Conservation (phyloP, 2,888 invertebrate species). For the Elgonia sp. region DNA sequence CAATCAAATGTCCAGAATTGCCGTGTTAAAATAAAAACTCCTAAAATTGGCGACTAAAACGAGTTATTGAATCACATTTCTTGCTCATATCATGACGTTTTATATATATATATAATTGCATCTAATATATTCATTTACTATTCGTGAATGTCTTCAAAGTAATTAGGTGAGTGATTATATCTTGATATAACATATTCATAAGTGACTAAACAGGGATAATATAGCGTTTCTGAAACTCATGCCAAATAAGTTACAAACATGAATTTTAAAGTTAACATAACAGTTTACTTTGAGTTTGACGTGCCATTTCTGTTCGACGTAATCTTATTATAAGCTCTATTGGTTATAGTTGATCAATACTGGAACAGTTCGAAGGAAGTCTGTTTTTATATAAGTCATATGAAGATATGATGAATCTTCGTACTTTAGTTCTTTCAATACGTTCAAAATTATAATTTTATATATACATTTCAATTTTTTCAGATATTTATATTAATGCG, state of each 20-base stretch:
- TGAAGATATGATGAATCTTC: neutral
- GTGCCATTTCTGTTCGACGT: conserved; percentile 39
- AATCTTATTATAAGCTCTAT: conserved; percentile 49
- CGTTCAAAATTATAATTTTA: too few species aligned
- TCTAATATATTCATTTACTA: neutral
- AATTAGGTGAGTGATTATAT: neutral
- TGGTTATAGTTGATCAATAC: conserved; percentile 50
- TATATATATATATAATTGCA: neutral
- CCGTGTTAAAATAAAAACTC: too few species aligned
- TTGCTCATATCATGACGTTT: neutral
- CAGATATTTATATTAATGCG: too few species aligned
- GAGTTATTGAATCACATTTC: too few species aligned
- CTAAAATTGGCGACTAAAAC: too few species aligned
- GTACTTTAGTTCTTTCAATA: too few species aligned
- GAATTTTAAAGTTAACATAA: conserved; percentile 40
- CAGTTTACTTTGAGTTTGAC: conserved; percentile 50
- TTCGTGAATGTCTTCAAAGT: neutral
- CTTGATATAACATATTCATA: conserved; percentile 12
- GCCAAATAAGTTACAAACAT: conserved; percentile 30
- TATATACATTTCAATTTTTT: too few species aligned
- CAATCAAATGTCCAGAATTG: too few species aligned
- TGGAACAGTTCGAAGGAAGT: conserved; percentile 9
- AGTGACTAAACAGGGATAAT: conserved; percentile 20
- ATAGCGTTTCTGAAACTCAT: neutral
- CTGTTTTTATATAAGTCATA: conserved; percentile 15